Evolutionary conservation across 2,797 vertebrate genomes (phyloP), one percentile per base, ranked within the genome.

Genomic region (Falco naumanni): DNA sequence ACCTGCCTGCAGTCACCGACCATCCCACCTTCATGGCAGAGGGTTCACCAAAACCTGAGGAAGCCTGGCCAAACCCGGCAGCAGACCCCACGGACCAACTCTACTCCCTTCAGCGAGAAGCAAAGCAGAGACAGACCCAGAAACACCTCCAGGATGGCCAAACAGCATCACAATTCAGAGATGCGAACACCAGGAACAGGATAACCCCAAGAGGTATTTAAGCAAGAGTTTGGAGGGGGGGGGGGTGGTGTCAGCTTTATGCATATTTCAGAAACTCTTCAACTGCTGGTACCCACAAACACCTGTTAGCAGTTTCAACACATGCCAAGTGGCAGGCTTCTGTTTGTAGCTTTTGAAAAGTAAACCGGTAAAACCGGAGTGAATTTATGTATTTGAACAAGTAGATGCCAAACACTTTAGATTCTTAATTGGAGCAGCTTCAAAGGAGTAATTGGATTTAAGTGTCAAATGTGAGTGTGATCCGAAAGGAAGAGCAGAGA

Each of bases 131-230:
- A n/a, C 13, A 5, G 51, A 14, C 51, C 37, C 61, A 65, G 43
- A 81, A 87, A 41, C 0, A 1, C 69, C 20, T 1, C 43, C 65
- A 26, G 50, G 21, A 47, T 4, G 8, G 18, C 26, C 45, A 59
- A 51, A 57, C 7, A 56, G 68, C 31, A 64, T 17, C 43, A 10
- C 0, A 6, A 90, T 25, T 45, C 90, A 92, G 57, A 56, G 2
- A 15, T 0, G 0, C 33, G 16, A 53, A 64, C 0, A 1, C n/a
- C 34, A 66, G 25, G 24, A 82, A 64, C 4, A 15, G 29, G 5
- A 16, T 37, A 69, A 14, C 56, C 59, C 1, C 0, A 76, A 18
- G 45, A 84, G 18, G 13, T 41, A 56, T 56, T 65, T 70, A 13
- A 66, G 68, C 54, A 47, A 33, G 34, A 72, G 16, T 2, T n/a